Conservation (phyloP, 2,113 vertebrate genomes). For the Sisor rabdophorus region DNA sequence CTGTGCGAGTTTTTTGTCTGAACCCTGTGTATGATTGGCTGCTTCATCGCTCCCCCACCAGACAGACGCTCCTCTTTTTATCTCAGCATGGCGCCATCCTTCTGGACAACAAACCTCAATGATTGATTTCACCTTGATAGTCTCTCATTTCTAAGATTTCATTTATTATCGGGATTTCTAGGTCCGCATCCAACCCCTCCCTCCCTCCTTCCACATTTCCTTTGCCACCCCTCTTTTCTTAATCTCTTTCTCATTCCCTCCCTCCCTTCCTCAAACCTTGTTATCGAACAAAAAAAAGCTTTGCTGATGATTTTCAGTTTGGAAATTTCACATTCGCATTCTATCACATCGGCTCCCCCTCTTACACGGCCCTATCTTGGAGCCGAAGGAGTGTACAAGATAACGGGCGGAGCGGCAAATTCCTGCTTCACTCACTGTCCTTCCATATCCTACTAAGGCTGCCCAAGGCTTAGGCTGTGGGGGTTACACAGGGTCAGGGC, state of each 20-base stretch:
- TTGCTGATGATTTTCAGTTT: slow-evolving; percentile 59
- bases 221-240: slow-evolving; percentile 16
- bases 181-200: slow-evolving; percentile 41
- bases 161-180: slow-evolving; percentile 95
- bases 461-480: slow-evolving; percentile 14
- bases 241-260: slow-evolving; percentile 37
- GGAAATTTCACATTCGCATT: slow-evolving; percentile 51
- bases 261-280: slow-evolving; percentile 38
- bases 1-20: slow-evolving; percentile 32
- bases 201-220: slow-evolving; percentile 51
- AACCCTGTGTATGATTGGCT: slow-evolving; percentile 51
- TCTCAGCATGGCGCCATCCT: slow-evolving; percentile 91
- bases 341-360: slow-evolving; percentile 45
- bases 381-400: slow-evolving; percentile 46
- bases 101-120: slow-evolving; percentile 90
- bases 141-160: slow-evolving; percentile 88
- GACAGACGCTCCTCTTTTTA: slow-evolving; percentile 80
- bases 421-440: slow-evolving; percentile 54
- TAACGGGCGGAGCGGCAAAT: slow-evolving; percentile 31
- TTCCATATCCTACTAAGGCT: slow-evolving; percentile 52
- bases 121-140: slow-evolving; percentile 98
- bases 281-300: slow-evolving; percentile 55
- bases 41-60: slow-evolving; percentile 59
- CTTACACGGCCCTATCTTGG: slow-evolving; percentile 36
- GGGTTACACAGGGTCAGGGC: slow-evolving; percentile 43